Conservation (phyloP, 2,888 invertebrate species). For the Limenitis camilla region DNA sequence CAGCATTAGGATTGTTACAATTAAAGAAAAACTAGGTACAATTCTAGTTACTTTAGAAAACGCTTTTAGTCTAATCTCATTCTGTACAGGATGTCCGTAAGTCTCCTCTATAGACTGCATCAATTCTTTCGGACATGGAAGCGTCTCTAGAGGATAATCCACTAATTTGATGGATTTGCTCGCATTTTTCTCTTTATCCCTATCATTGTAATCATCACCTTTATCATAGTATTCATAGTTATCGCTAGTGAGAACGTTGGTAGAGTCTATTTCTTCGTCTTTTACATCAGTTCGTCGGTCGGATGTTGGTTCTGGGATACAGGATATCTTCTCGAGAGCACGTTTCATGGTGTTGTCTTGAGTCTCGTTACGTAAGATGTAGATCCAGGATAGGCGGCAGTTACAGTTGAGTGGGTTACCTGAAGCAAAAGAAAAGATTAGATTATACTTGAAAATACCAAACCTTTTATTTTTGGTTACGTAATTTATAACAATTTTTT, state of each 20-base stretch:
- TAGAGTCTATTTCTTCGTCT: conserved; percentile 38
- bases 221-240: conserved; percentile 64
- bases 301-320: conserved; percentile 71
- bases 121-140: conserved; percentile 66
- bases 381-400: conserved; percentile 88
- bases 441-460: conserved; percentile 8
- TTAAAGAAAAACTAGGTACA: conserved; percentile 39
- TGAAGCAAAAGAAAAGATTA: conserved; percentile 50
- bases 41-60: conserved; percentile 45
- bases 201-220: conserved; percentile 49
- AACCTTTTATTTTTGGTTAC: no score
- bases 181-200: conserved; percentile 37
- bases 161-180: conserved; percentile 53
- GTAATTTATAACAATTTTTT: no score
- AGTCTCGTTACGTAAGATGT: conserved; percentile 82
- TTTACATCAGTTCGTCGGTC: conserved; percentile 48
- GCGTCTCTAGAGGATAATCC: conserved; percentile 56
- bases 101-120: conserved; percentile 60
- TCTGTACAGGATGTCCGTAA: conserved; percentile 64
- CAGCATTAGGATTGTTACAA: conserved; percentile 37
- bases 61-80: conserved; percentile 65
- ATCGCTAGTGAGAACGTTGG: conserved; percentile 48
- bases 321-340: conserved; percentile 82
- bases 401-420: conserved; percentile 89
- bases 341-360: conserved; percentile 78